phyloP scores from a whole-genome alignment of 2,797 vertebrate species.

The Cossypha caffra region DNA sequence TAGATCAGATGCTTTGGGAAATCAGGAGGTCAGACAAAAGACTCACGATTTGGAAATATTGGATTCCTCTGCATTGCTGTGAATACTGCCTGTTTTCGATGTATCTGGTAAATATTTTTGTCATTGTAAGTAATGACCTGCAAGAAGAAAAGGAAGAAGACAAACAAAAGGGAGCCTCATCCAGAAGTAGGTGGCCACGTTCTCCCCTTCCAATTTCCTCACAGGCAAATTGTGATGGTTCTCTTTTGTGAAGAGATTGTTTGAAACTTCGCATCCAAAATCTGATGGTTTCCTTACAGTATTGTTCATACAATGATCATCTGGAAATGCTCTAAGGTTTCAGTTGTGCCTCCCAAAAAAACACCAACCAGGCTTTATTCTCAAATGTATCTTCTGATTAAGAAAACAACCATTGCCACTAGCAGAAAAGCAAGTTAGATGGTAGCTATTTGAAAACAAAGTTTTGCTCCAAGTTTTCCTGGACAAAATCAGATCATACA shows the following conservation, averaged over 20 bases:
- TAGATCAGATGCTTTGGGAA: background rate
- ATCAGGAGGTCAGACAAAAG: constrained; percentile 10
- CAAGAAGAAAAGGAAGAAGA: constrained; percentile 31
- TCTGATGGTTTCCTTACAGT: constrained; percentile 48
- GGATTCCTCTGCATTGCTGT: constrained; percentile 53
- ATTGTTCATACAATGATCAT: constrained; percentile 24
- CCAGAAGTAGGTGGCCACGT: constrained; percentile 68
- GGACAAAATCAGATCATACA: background rate
- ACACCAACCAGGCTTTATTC: background rate
- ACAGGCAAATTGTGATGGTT: constrained; percentile 31
- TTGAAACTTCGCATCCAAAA: constrained; percentile 70
- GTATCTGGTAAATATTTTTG: constrained; percentile 70
- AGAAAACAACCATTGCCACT: background rate
- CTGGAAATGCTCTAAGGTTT: constrained; percentile 45
- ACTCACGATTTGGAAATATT: constrained; percentile 34
- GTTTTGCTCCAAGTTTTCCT: background rate
- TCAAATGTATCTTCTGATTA: constrained; percentile 33
- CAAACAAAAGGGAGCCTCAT: constrained; percentile 35
- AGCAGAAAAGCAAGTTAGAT: constrained; percentile 14
- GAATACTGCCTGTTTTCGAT: constrained; percentile 73
- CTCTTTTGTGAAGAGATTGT: constrained; percentile 73
- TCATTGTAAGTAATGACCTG: constrained; percentile 58
- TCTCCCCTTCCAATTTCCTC: constrained; percentile 32
- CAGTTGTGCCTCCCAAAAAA: background rate
- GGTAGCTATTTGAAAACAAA: background rate